Conservation (phyloP, 1,140 invertebrate species). For the Hetaerina americana region DNA sequence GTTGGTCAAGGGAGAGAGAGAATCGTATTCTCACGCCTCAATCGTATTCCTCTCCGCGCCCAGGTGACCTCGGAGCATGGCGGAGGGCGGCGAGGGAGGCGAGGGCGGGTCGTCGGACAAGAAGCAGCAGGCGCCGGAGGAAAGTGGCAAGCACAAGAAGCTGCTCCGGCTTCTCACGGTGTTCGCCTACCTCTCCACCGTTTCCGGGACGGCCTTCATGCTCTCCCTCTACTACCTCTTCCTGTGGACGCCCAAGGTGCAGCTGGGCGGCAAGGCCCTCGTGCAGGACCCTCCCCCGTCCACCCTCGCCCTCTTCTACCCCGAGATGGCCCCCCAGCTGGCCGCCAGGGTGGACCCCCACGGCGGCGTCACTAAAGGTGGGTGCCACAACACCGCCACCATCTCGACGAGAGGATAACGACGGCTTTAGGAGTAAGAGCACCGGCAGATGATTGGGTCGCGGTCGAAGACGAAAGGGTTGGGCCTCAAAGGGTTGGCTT, state of each 20-base stretch:
- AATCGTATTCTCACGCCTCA: no score
- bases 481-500: no score
- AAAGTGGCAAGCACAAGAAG: background rate
- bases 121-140: background rate
- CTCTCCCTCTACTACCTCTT: conserved; percentile 92
- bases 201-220: conserved; percentile 87
- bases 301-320: background rate
- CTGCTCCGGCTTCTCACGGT: conserved; percentile 59
- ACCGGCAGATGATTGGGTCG: no score
- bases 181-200: conserved; percentile 86
- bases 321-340: background rate
- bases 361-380: no score
- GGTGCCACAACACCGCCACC: no score
- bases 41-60: no score
- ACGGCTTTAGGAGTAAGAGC: no score
- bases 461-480: no score
- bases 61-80: no score
- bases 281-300: background rate
- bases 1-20: no score
- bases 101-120: background rate
- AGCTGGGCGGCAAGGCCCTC: background rate
- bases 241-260: conserved; percentile 68
- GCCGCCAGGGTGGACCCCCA: background rate
- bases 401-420: no score
- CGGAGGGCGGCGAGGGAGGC: no score